Base-by-base conservation (phyloP, 2,888 invertebrate genomes). In the Drosophila cracens region DNA sequence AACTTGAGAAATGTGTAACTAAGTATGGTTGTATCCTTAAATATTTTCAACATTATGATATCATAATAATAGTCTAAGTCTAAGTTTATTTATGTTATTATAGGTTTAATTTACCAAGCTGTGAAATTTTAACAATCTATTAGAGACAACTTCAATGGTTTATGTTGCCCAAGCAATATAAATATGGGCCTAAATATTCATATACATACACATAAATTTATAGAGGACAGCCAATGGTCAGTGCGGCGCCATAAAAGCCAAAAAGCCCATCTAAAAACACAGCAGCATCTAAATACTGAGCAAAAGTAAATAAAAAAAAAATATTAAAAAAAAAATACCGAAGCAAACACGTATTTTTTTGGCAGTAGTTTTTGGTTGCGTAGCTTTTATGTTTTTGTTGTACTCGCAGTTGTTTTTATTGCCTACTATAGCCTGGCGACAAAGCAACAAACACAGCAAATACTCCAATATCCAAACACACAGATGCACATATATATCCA, bases 291-390 rank as follows among this genome's bases (percentile, higher is more conserved):
- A 84, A 89, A 82, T 73, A 69, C 84, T 76, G 77, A 46, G 58
- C 72, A 74, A 70, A 57, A 79, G 76, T 75, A 66, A 70, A 75
- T 70, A 79, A 70, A 69, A 69, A 48, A 64, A 54, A 68, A 53
- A 52, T 59, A 51, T 38, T 38, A 7, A n/a, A 36, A 68, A 52
- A 68, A 70, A 80, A 69, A 78, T 74, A 76, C 65, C 51, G 61
- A 71, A 66, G 67, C 65, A 79, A 76, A 79, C 54, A 68, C 68
- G 64, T 75, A 76, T 76, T 73, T 83, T 84, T 84, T 36, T 71
- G 87, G 82, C 76, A 89, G 88, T 89, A 87, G 85, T 89, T 86
- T 86, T 75, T 66, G 59, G 59, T 48, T 53, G 60, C 27, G 65
- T 25, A 57, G 52, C 58, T 72, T 72, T 76, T 70, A 57, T 80